Evolutionary conservation across 2,113 vertebrate genomes (phyloP), one percentile per base, ranked within the genome.

Genomic region (Albula glossodonta): DNA sequence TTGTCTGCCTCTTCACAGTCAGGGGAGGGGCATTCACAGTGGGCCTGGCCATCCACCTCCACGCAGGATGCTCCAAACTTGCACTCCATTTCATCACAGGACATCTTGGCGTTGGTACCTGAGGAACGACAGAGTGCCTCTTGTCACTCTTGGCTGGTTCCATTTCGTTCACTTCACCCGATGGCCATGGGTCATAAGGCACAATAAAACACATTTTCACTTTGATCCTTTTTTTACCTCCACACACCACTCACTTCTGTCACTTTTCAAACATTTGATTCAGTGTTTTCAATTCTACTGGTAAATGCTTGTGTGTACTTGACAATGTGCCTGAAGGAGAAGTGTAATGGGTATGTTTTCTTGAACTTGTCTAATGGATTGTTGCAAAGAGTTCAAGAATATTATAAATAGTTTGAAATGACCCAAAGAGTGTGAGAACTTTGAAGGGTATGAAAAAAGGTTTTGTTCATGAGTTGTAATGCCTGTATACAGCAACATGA

Each of bases 1-100:
- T 93, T 94, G 91, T 96, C 96, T 82, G 91, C 92, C 88, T 96
- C 94, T 0, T 94, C 90, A 60, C 98, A 99, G 70, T 97, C 94
- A 0, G 96, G 95, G 0, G 95, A 92, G 0, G 98, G 98, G 86
- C 98, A 99, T 90, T 98, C 96, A 1, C 98, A 99, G 90, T 95
- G 96, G 81, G 96, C 97, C 5, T 95, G 95, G 86, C 96, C 96
- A 0, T 93, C 94, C 41, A 93, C 90, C 88, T 97, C 96, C 51
- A 97, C 93, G 0, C 98, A 99, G 0, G 96, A 94, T 0, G 97
- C 96, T 13, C 98, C 98, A 0, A 96, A 97, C 22, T 92, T 94
- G 0, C 98, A 99, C 87, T 51, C 90, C 90, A 98, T 88, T 70
- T 96, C 94, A 0, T 91, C 82, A 5, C 98, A 99, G 6, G 97